Evolutionary conservation across 2,888 invertebrate species (phyloP).

Genomic region (Pandemis heparana): DNA sequence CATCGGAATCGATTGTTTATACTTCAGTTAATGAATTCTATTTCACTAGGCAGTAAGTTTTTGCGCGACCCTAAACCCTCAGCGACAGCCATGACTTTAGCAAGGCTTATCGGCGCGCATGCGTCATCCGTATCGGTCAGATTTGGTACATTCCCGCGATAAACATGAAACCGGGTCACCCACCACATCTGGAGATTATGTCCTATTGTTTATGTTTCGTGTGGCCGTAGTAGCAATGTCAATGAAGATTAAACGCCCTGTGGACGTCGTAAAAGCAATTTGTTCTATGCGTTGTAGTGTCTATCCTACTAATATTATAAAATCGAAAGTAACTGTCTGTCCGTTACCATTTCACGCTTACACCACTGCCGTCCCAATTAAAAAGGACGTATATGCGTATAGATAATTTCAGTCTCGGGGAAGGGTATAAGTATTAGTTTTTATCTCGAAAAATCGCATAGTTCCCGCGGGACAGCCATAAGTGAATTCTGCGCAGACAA

Average conservation of each 20-base stretch:
- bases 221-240: background rate
- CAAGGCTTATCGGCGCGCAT: slow-evolving; percentile 20
- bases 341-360: too few species aligned
- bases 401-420: too few species aligned
- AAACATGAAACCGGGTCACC: slow-evolving; percentile 14
- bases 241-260: background rate
- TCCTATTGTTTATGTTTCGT: slow-evolving; percentile 2
- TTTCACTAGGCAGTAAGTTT: background rate
- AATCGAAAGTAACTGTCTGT: too few species aligned
- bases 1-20: too few species aligned
- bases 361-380: too few species aligned
- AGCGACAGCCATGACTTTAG: slow-evolving; percentile 10
- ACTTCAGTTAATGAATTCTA: background rate
- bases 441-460: too few species aligned
- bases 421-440: too few species aligned
- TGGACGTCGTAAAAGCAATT: background rate
- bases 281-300: background rate
- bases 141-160: slow-evolving; percentile 13
- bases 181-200: slow-evolving; percentile 1
- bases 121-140: slow-evolving; percentile 25
- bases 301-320: too few species aligned
- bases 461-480: too few species aligned
- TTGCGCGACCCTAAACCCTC: background rate
- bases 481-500: too few species aligned
- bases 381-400: too few species aligned